Conservation (phyloP, 2,113 vertebrate species). For the Propithecus coquereli region DNA sequence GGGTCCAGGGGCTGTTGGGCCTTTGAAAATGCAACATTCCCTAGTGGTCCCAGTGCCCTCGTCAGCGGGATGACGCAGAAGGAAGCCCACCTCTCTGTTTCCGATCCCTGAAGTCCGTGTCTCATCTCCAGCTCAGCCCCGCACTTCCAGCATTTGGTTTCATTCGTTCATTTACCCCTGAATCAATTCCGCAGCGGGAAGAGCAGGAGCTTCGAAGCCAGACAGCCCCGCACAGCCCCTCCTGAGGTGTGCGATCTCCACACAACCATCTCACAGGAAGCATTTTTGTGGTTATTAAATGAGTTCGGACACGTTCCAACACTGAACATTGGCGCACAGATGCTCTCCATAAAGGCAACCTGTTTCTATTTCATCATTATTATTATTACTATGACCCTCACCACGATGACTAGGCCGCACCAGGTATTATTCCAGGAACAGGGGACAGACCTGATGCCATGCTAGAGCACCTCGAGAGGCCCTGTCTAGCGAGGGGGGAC, state of each 20-base stretch:
- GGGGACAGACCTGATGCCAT: too few relatives aligned
- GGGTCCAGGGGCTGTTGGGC: background rate
- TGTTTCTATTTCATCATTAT: background rate
- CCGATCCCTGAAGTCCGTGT: background rate
- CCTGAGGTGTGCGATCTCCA: too few relatives aligned
- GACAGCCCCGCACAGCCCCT: fast-evolving
- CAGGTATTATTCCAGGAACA: background rate
- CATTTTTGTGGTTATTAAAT: background rate
- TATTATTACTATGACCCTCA: too few relatives aligned
- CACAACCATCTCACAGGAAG: background rate
- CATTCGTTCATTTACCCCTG: background rate
- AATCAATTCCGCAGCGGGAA: background rate
- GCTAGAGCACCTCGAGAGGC: background rate
- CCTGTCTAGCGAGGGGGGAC: background rate
- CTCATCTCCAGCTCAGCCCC: background rate
- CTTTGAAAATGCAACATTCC: background rate
- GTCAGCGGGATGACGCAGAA: fast-evolving
- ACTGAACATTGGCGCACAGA: background rate
- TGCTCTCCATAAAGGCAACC: fast-evolving
- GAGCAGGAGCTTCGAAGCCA: background rate
- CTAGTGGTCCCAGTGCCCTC: background rate
- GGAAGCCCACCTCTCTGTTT: background rate
- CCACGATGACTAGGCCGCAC: background rate
- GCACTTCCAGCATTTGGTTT: too few relatives aligned
- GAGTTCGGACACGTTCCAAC: background rate